Percentiles rank a stretch among this genome's conserved stretches.
These are phyloP conservation scores for Lamellibrachia luymesi DNA, from an alignment of 1,140 invertebrate genomes.

Conservation along the genomic window DNA sequence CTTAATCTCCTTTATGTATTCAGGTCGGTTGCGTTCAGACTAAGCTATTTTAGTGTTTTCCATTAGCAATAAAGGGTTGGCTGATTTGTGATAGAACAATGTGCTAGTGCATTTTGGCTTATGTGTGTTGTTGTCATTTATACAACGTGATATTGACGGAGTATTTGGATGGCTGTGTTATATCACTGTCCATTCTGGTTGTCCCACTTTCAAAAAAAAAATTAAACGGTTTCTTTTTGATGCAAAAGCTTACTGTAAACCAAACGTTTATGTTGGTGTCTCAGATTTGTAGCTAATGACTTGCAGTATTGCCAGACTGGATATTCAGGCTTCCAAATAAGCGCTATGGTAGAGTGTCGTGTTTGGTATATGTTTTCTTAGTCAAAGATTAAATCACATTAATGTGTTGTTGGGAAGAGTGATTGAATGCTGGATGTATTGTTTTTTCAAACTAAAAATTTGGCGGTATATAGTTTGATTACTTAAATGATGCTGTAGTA, in stretches of 20 bases:
- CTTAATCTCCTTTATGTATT: slow-evolving; percentile 88
- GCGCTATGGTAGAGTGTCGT: too few species aligned
- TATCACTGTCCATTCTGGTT: background rate
- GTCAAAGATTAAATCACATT: too few species aligned
- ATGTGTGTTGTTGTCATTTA: background rate
- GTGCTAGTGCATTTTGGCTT: background rate
- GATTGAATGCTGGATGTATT: too few species aligned
- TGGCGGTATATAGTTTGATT: too few species aligned
- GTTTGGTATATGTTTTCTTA: too few species aligned
- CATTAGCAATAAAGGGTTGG: background rate
- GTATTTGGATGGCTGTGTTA: background rate
- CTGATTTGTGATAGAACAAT: background rate
- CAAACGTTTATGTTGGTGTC: background rate
- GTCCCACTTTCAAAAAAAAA: background rate
- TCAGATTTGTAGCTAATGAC: too few species aligned
- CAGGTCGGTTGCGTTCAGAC: slow-evolving; percentile 42
- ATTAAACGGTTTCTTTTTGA: background rate
- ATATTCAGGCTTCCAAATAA: too few species aligned
- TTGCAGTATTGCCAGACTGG: too few species aligned
- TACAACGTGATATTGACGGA: background rate
- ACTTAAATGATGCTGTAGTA: too few species aligned
- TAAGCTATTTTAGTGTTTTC: background rate
- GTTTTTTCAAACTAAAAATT: too few species aligned
- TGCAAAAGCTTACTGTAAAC: background rate
- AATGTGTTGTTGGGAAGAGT: too few species aligned